These are phyloP conservation scores for Epiblema foenella DNA, from an alignment of 2,888 invertebrate species.

Conservation along the genomic window DNA sequence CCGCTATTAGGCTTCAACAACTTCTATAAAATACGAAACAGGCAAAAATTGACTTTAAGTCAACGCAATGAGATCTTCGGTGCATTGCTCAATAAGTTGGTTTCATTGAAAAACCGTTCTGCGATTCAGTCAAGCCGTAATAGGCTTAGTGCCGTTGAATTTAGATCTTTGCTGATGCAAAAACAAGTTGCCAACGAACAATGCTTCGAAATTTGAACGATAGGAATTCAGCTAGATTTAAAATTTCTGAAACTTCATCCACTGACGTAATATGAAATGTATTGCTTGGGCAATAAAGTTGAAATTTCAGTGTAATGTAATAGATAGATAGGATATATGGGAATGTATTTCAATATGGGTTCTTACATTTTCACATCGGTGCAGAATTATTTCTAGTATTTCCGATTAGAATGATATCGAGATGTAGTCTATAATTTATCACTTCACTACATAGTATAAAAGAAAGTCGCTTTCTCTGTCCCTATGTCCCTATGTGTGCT, in stretches of 20 bases:
- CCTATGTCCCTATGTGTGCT: too few species aligned
- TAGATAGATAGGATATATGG: background rate
- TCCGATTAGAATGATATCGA: background rate
- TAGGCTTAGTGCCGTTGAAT: background rate
- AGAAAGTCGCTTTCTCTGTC: too few species aligned
- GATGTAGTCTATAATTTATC: background rate
- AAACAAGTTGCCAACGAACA: conserved; percentile 1
- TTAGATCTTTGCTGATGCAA: background rate
- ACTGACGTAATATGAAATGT: background rate
- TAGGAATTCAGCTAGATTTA: conserved; percentile 11
- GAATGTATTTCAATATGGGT: too few species aligned
- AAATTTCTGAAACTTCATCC: background rate
- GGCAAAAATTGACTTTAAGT: background rate
- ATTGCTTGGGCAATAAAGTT: background rate
- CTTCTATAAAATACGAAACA: background rate
- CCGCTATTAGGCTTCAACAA: conserved; percentile 20
- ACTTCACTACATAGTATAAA: too few species aligned
- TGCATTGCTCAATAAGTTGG: background rate
- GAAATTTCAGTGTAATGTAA: background rate
- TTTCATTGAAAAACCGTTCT: conserved; percentile 6
- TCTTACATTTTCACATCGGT: background rate
- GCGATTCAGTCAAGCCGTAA: conserved; percentile 3
- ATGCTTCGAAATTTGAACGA: conserved; percentile 17
- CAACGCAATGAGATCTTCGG: background rate
- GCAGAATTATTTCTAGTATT: background rate